Evolutionary conservation across 2,113 vertebrate genomes (phyloP).

Genomic region (Hoplias malabaricus): DNA sequence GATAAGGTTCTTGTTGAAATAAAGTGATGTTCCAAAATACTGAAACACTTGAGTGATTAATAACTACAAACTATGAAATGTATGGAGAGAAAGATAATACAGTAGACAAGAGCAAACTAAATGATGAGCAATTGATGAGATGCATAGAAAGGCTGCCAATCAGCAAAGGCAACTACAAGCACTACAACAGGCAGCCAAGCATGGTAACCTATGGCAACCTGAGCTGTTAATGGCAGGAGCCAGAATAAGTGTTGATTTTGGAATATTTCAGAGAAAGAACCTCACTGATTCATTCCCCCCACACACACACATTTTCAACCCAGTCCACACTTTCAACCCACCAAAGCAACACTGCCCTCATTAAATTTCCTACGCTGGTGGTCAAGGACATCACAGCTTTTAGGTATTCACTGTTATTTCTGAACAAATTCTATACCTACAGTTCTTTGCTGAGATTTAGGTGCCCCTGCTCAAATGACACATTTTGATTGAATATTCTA

Average conservation of each 20-base stretch:
- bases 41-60: not conserved
- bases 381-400: not conserved
- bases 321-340: not conserved
- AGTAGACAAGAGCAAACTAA: not conserved
- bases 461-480: no score
- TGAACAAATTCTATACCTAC: not conserved
- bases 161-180: not conserved
- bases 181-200: not conserved
- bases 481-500: no score
- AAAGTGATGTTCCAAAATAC: not conserved
- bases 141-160: not conserved
- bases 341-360: slow-evolving; percentile 2
- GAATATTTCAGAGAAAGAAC: not conserved
- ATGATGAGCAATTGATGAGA: not conserved
- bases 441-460: not conserved
- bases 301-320: not conserved
- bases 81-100: not conserved
- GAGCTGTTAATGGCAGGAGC: not conserved
- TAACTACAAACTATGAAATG: not conserved
- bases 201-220: not conserved
- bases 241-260: not conserved
- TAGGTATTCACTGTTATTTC: not conserved
- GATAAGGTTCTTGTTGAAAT: not conserved
- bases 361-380: not conserved
- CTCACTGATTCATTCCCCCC: not conserved